phyloP scores from a whole-genome alignment of 2,113 vertebrate species.

The Hippoglossus stenolepis region DNA sequence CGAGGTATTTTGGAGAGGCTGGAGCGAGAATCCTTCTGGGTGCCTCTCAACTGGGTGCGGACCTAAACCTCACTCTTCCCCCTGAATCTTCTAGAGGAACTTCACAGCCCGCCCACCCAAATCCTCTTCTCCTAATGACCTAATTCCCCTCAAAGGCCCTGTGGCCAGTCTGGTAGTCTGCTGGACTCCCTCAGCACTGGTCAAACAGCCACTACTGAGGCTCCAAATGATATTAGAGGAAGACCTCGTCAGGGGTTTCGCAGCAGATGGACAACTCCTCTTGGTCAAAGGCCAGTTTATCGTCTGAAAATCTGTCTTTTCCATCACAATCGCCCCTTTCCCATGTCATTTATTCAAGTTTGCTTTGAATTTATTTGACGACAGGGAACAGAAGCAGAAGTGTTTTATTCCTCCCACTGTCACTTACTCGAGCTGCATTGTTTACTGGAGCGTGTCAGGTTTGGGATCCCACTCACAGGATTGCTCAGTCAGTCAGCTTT shows the following conservation, averaged over 20 bases:
- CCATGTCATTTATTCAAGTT: constrained; percentile 29
- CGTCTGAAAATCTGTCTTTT: neutral
- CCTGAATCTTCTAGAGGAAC: constrained; percentile 16
- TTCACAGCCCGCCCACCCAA: constrained; percentile 18
- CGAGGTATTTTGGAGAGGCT: constrained; percentile 87
- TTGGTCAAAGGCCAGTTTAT: neutral
- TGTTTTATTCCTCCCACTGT: constrained; percentile 6
- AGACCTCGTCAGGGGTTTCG: no score
- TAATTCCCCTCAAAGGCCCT: neutral
- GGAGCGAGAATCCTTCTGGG: constrained; percentile 90
- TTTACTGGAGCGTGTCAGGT: constrained; percentile 18
- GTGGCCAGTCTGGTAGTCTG: constrained; percentile 18
- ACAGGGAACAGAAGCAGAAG: neutral
- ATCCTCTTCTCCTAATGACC: neutral
- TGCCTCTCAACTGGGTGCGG: constrained; percentile 91
- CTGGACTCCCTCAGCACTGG: constrained; percentile 12
- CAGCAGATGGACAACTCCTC: neutral
- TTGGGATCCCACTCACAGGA: constrained; percentile 28
- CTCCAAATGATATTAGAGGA: neutral
- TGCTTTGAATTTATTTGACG: constrained; percentile 12
- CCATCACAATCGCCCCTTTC: neutral
- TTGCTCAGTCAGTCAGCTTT: constrained; percentile 50
- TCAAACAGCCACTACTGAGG: constrained; percentile 14
- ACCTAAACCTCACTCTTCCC: constrained; percentile 69
- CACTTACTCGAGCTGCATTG: constrained; percentile 5